phyloP scores from a whole-genome alignment of 2,113 vertebrate species.

The Meles meles region DNA sequence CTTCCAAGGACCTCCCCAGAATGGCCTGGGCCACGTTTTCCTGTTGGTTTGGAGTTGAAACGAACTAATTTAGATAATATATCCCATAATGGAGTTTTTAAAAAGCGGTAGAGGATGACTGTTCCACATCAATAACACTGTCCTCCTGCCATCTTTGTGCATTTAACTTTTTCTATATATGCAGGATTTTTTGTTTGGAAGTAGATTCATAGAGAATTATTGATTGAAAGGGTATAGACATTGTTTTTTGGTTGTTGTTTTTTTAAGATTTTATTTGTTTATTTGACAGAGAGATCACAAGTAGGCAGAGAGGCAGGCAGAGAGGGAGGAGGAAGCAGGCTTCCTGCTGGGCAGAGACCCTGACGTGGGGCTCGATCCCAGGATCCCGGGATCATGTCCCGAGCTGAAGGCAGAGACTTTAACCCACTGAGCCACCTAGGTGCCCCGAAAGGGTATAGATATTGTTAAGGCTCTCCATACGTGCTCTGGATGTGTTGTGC shows the following conservation, averaged over 20 bases:
- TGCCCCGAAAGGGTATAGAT: not conserved
- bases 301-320: no score
- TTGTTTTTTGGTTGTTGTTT: not conserved
- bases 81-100: not conserved
- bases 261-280: no score
- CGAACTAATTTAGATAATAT: not conserved
- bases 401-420: no score
- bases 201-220: not conserved
- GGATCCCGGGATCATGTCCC: no score
- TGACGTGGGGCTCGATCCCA: no score
- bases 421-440: no score
- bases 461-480: not conserved
- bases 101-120: not conserved
- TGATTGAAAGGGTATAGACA: not conserved
- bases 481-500: not conserved
- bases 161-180: not conserved
- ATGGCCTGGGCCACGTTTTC: not conserved
- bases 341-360: no score
- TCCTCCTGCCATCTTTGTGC: not conserved
- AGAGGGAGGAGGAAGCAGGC: no score
- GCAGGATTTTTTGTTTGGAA: not conserved
- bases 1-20: not conserved
- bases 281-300: no score
- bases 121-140: not conserved
- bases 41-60: constrained; percentile 14